phyloP scores from a whole-genome alignment of 2,888 invertebrate genomes.

The Drosophila pegasa region DNA sequence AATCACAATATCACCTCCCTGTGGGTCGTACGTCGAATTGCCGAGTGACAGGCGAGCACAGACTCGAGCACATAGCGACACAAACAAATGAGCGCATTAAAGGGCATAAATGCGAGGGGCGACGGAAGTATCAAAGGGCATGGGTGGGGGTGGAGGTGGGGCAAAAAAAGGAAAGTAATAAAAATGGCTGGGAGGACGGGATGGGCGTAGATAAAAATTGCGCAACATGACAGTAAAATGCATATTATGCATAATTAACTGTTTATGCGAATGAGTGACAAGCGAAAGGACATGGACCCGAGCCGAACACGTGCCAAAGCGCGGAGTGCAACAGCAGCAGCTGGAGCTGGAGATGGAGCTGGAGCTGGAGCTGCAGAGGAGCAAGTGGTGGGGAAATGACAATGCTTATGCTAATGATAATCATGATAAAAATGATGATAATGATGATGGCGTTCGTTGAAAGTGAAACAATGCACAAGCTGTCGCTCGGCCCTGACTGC shows the following conservation, averaged over 20 bases:
- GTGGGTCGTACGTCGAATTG: constrained; percentile 58
- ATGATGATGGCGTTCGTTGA: constrained; percentile 67
- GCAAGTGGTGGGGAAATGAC: constrained; percentile 38
- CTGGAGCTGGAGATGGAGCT: background rate
- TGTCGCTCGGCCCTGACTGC: constrained; percentile 30
- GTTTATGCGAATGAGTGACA: constrained; percentile 79
- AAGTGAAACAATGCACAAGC: constrained; percentile 72
- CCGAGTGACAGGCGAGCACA: constrained; percentile 55
- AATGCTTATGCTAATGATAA: constrained; percentile 54
- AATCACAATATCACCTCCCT: constrained; percentile 28
- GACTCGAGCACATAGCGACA: constrained; percentile 9
- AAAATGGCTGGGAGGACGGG: constrained; percentile 31
- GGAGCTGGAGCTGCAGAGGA: background rate
- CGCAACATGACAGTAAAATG: constrained; percentile 81
- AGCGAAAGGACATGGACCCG: constrained; percentile 71
- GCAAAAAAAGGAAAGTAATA: constrained; percentile 35
- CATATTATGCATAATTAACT: constrained; percentile 84
- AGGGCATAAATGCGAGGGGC: constrained; percentile 65
- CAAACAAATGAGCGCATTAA: constrained; percentile 71
- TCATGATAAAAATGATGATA: constrained; percentile 48
- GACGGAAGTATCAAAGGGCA: constrained; percentile 27
- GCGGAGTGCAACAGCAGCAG: constrained; percentile 8
- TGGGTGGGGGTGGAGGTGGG: background rate
- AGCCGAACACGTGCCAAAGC: constrained; percentile 39
- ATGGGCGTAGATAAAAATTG: constrained; percentile 66